Percentiles rank a stretch among this genome's conserved stretches.
These are phyloP conservation scores for Pluvialis apricaria DNA, from an alignment of 2,113 vertebrate species.

Conservation along the genomic window DNA sequence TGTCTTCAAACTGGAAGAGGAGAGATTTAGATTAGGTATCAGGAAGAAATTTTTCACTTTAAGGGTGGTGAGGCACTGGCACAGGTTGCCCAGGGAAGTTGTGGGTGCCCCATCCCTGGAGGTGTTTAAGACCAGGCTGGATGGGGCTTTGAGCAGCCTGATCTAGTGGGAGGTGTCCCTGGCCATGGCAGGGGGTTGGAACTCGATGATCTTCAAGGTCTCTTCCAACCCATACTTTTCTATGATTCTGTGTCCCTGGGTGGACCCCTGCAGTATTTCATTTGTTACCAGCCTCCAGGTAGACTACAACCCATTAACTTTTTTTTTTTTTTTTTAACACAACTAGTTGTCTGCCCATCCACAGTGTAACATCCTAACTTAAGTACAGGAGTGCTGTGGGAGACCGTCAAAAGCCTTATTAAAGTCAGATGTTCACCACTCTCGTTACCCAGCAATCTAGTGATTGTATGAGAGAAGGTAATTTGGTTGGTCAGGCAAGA, in stretches of 20 bases:
- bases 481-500: background rate
- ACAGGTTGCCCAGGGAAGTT: too few relatives aligned
- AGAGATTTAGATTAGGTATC: too few relatives aligned
- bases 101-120: too few relatives aligned
- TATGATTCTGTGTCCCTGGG: background rate
- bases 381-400: background rate
- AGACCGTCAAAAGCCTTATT: background rate
- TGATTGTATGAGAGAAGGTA: background rate
- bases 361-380: background rate
- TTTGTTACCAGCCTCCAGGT: background rate
- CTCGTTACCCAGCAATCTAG: background rate
- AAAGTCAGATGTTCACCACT: background rate
- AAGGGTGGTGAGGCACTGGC: too few relatives aligned
- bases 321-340: background rate
- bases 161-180: too few relatives aligned
- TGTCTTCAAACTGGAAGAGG: too few relatives aligned
- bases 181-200: too few relatives aligned
- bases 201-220: too few relatives aligned
- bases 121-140: too few relatives aligned
- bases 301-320: background rate
- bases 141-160: too few relatives aligned
- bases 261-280: background rate
- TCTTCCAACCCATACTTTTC: too few relatives aligned
- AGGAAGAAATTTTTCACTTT: too few relatives aligned
- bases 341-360: background rate